Evolutionary conservation across 1,140 invertebrate species (phyloP).

Genomic region (Lutraria rhynchaena): DNA sequence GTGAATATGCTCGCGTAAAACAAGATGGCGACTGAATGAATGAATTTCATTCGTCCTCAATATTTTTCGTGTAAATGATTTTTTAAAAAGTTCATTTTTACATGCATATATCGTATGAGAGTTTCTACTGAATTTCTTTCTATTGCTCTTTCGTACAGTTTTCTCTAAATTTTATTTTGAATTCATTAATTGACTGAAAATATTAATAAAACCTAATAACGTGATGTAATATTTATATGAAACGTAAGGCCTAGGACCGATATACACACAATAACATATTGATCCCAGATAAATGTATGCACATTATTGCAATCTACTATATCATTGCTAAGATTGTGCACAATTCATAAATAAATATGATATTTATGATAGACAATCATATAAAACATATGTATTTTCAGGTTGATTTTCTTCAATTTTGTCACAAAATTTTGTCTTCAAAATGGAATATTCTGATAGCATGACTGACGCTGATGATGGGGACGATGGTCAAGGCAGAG

Average conservation of each 20-base stretch:
- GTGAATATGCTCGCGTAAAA: conserved; percentile 15
- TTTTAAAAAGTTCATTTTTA: neutral
- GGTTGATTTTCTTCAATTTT: too few species aligned
- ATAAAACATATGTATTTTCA: neutral
- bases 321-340: neutral
- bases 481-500: neutral
- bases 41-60: too few species aligned
- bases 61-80: neutral
- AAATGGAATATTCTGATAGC: neutral
- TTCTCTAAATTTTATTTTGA: too few species aligned
- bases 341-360: neutral
- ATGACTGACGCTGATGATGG: neutral
- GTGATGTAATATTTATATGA: too few species aligned
- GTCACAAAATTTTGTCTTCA: neutral
- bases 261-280: neutral
- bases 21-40: conserved; percentile 9
- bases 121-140: neutral
- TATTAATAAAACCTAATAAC: too few species aligned
- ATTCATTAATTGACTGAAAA: neutral
- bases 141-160: neutral
- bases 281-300: neutral
- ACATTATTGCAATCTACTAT: neutral
- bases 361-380: neutral
- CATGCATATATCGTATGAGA: neutral
- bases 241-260: neutral